These are phyloP conservation scores for Drosophila insularis DNA, from an alignment of 1,140 invertebrate genomes.

Conservation along the genomic window DNA sequence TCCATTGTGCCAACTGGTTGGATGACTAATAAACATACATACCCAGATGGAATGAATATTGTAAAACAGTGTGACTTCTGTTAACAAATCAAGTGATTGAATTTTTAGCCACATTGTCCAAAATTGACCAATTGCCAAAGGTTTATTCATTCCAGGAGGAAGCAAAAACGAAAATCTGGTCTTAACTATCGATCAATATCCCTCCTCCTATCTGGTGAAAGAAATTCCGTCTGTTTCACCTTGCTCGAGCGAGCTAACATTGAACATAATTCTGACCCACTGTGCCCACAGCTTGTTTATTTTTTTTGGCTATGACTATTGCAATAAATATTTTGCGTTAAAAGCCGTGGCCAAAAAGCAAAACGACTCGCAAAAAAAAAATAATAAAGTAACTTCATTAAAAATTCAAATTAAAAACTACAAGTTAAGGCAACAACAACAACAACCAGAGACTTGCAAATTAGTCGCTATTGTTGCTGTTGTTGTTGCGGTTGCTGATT, in stretches of 20 bases:
- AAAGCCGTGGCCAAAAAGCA: slow-evolving; percentile 53
- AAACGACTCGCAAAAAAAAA: slow-evolving; percentile 47
- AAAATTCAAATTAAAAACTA: slow-evolving; percentile 73
- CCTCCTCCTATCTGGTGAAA: too few relatives aligned
- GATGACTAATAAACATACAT: too few relatives aligned
- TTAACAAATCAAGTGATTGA: too few relatives aligned
- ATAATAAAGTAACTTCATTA: slow-evolving; percentile 69
- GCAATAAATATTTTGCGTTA: slow-evolving; percentile 76
- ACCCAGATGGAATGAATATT: too few relatives aligned
- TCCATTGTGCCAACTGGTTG: too few relatives aligned
- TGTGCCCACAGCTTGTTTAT: neutral
- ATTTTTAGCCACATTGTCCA: too few relatives aligned
- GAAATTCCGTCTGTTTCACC: too few relatives aligned
- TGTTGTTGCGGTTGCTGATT: slow-evolving; percentile 25
- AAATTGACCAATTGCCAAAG: too few relatives aligned
- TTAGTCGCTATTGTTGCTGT: slow-evolving; percentile 36
- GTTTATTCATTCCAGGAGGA: too few relatives aligned
- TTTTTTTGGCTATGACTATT: slow-evolving; percentile 63
- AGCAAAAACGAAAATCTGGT: too few relatives aligned
- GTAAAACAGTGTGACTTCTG: too few relatives aligned
- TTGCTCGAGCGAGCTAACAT: neutral
- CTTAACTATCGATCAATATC: too few relatives aligned
- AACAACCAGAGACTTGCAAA: slow-evolving; percentile 20
- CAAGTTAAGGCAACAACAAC: slow-evolving; percentile 38
- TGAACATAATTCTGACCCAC: slow-evolving; percentile 22